Evolutionary conservation across 2,797 vertebrate genomes (phyloP), one percentile per base, ranked within the genome.

Genomic region (Remorina albescens): DNA sequence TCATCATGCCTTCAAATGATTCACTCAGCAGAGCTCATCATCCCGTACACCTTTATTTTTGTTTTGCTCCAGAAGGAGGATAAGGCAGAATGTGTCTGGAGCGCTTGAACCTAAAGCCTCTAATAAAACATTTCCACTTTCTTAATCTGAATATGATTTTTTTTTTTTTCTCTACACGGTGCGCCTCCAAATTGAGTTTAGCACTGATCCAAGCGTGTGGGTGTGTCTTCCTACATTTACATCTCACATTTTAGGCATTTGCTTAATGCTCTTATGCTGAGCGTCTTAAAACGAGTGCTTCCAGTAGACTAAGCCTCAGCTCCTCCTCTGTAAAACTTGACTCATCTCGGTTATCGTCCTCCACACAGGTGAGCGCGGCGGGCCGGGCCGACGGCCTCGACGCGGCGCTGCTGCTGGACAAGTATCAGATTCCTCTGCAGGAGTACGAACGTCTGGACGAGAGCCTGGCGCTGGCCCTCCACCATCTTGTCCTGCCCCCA

Each of bases 361-460:
- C 62, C 66, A 37, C 63, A 57, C 86, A 93, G 92, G 92, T 93
- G 76, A 93, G 92, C 85, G 95, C 95, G 0, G 97, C 95, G 0
- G 97, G 96, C 15, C 95, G 96, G 64, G 90, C 94, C 2, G 96
- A 96, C 54, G 95, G 95, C 8, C 94, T 98, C 23, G 97, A 98
- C 11, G 96, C 95, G 74, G 96, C 95, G 0, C 88, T 96, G 13
- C 93, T 98, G 74, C 88, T 99, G 76, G 96, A 97, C 32, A 93
- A 95, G 49, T 97, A 96, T 12, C 93, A 95, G 67, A 96, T 97
- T 7, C 96, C 97, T 0, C 90, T 95, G 46, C 86, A 91, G 1
- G 96, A 99, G 13, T 96, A 96, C 59, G 95, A 97, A 41, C 93
- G 94, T 6, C 83, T 98, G 64, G 98, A 99, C 67, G 94, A 96